Evolutionary conservation across 2,888 invertebrate species (phyloP).

Genomic region (Platypus cylindrus): DNA sequence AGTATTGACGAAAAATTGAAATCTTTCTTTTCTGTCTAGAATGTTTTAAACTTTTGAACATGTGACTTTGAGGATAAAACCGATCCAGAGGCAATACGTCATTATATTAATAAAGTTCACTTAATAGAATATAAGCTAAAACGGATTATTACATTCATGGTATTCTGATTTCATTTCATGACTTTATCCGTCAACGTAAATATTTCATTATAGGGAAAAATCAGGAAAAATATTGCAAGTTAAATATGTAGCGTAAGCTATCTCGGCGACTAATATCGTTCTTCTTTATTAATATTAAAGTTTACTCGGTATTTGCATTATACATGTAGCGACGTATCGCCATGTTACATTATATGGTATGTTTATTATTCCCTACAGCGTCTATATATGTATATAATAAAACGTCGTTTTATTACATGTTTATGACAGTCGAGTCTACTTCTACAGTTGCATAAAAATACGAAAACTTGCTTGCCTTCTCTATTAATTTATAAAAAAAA

Average conservation of each 20-base stretch:
- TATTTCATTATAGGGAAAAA: slow-evolving; percentile 27
- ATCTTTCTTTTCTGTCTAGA: no score
- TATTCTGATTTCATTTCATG: no score
- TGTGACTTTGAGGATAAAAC: no score
- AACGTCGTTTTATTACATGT: slow-evolving; percentile 23
- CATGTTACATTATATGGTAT: slow-evolving; percentile 16
- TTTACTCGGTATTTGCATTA: slow-evolving; percentile 27
- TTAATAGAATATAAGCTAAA: no score
- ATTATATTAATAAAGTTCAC: no score
- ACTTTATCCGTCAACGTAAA: slow-evolving; percentile 9
- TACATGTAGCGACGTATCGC: slow-evolving; percentile 19
- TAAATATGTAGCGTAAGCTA: slow-evolving; percentile 23
- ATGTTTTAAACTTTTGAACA: no score
- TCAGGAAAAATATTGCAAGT: slow-evolving; percentile 28
- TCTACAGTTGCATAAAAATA: slow-evolving; percentile 7
- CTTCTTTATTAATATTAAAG: slow-evolving; percentile 34
- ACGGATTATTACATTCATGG: no score
- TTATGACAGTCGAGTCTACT: slow-evolving; percentile 11
- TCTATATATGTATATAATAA: slow-evolving; percentile 17
- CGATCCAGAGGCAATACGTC: no score
- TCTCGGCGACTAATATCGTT: slow-evolving; percentile 26
- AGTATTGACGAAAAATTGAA: no score
- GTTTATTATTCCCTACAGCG: slow-evolving; percentile 18
- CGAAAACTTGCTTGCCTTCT: slow-evolving; percentile 1
- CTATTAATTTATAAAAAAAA: no score